phyloP scores from a whole-genome alignment of 2,888 invertebrate species.

The Hanleya hanleyi region DNA sequence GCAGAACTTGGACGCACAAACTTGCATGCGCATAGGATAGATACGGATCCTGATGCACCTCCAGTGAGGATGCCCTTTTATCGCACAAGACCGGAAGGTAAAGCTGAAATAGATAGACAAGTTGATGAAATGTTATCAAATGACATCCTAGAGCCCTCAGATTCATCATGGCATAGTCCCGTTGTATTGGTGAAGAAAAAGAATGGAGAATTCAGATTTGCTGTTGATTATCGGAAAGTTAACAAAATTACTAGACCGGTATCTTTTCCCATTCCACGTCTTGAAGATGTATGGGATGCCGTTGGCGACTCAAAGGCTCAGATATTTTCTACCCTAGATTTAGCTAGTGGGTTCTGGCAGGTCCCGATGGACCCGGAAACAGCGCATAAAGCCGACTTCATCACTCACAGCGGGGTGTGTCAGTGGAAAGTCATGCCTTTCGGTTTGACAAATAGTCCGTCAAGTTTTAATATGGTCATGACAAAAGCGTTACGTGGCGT shows the following conservation, averaged over 20 bases:
- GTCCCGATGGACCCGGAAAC: constrained; percentile 17
- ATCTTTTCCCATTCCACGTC: constrained; percentile 34
- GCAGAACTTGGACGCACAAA: constrained; percentile 11
- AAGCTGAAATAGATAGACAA: constrained; percentile 10
- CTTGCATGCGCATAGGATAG: constrained; percentile 31
- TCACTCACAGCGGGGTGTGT: constrained; percentile 28
- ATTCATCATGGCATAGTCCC: constrained; percentile 35
- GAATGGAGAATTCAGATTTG: background rate
- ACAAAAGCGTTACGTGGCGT: constrained; percentile 33
- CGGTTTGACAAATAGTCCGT: constrained; percentile 24
- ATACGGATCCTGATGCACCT: constrained; percentile 21
- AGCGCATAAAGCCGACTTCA: constrained; percentile 36
- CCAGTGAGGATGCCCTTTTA: background rate
- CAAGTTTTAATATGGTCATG: constrained; percentile 41
- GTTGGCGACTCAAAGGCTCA: constrained; percentile 34
- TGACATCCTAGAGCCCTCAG: constrained; percentile 30
- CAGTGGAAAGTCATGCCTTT: constrained; percentile 14
- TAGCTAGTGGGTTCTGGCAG: constrained; percentile 15
- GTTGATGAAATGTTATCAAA: constrained; percentile 28
- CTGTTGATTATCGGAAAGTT: constrained; percentile 9
- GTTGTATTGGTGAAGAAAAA: constrained; percentile 23
- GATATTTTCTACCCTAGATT: constrained; percentile 21
- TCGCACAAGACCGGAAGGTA: constrained; percentile 26
- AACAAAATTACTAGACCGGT: constrained; percentile 36
- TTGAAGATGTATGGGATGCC: constrained; percentile 19